Conservation (phyloP, 2,888 invertebrate species). For the Ophonus ardosiacus region DNA sequence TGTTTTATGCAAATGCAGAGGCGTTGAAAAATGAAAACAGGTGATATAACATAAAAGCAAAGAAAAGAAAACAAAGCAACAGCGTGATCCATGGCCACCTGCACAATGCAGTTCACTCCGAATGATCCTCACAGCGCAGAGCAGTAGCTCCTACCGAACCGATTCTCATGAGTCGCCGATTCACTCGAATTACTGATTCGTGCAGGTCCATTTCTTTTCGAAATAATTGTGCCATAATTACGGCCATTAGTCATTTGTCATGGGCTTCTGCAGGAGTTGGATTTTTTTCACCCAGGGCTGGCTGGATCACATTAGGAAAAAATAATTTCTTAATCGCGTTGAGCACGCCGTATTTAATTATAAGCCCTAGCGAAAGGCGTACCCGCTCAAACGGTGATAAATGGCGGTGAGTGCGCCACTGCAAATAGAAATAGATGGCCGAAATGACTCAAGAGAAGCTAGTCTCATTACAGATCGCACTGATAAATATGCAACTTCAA, state of each 20-base stretch:
- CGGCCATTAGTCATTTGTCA: conserved; percentile 61
- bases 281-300: conserved; percentile 17
- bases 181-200: conserved; percentile 59
- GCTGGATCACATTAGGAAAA: conserved; percentile 45
- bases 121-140: not conserved
- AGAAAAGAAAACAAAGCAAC: conserved; percentile 30
- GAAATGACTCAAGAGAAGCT: conserved; percentile 16
- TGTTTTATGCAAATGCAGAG: not conserved
- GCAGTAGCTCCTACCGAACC: not conserved
- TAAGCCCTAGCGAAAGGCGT: conserved; percentile 49
- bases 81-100: conserved; percentile 44
- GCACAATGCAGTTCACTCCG: conserved; percentile 24
- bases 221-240: conserved; percentile 61
- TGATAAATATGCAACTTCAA: conserved; percentile 45
- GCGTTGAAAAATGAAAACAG: conserved; percentile 31
- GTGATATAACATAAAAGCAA: conserved; percentile 29
- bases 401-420: conserved; percentile 22
- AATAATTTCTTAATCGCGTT: conserved; percentile 59
- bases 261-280: conserved; percentile 59
- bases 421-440: conserved; percentile 56
- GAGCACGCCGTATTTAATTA: conserved; percentile 54
- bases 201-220: conserved; percentile 53
- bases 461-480: conserved; percentile 47
- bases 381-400: conserved; percentile 45
- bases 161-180: conserved; percentile 16